Conservation (phyloP, 1,140 invertebrate genomes). For the Drosophila parvula region DNA sequence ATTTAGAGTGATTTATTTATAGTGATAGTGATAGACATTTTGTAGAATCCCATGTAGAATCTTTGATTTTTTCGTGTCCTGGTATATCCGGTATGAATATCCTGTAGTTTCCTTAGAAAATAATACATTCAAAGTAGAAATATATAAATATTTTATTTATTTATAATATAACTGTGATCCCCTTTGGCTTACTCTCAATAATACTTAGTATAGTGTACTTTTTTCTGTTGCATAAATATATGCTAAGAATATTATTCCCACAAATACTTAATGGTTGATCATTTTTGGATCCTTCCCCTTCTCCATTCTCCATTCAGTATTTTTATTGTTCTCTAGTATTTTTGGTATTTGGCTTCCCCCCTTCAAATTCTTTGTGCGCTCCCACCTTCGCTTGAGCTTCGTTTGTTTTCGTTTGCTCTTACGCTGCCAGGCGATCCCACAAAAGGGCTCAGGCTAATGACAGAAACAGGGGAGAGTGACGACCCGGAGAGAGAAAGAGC, state of each 20-base stretch:
- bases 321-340: background rate
- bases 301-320: background rate
- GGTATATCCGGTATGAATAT: too few relatives aligned
- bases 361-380: background rate
- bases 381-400: slow-evolving; percentile 9
- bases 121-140: too few relatives aligned
- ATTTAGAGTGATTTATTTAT: too few relatives aligned
- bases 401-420: slow-evolving; percentile 47
- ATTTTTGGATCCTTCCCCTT: background rate
- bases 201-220: too few relatives aligned
- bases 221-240: background rate
- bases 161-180: background rate
- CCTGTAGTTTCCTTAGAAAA: too few relatives aligned
- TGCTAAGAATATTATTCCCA: background rate
- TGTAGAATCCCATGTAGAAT: too few relatives aligned
- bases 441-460: slow-evolving; percentile 43
- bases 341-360: background rate
- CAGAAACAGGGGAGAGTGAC: background rate
- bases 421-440: slow-evolving; percentile 42
- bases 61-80: too few relatives aligned
- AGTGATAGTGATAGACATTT: too few relatives aligned
- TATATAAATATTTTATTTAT: background rate
- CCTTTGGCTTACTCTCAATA: too few relatives aligned
- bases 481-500: background rate
- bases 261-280: background rate